Evolutionary conservation across 2,113 vertebrate genomes (phyloP).

Genomic region (Cyrtonyx montezumae): DNA sequence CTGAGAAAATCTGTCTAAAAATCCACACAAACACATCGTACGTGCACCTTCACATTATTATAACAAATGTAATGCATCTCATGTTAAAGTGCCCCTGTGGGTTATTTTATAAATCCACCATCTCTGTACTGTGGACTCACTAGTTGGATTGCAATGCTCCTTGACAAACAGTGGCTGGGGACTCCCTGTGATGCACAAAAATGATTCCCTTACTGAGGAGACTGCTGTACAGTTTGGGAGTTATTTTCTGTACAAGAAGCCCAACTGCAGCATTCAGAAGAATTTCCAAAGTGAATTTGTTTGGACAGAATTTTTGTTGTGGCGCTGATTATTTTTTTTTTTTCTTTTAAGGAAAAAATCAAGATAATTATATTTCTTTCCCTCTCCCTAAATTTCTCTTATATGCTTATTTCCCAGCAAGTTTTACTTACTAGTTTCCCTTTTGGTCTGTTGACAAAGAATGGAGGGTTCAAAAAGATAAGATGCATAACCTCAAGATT

Average conservation of each 20-base stretch:
- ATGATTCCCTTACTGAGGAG: neutral
- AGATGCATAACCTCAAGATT: neutral
- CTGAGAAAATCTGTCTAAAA: neutral
- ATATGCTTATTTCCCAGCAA: neutral
- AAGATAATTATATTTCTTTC: neutral
- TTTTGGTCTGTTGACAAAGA: neutral
- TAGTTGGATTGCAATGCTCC: neutral
- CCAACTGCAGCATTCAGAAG: slow-evolving; percentile 47
- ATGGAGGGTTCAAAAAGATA: neutral
- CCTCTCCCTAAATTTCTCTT: neutral
- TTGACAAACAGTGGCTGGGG: neutral
- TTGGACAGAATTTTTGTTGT: neutral
- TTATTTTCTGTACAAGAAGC: slow-evolving; percentile 14
- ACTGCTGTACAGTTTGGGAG: neutral
- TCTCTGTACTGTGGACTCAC: neutral
- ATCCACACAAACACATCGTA: neutral
- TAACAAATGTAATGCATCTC: neutral
- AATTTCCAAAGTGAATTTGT: slow-evolving; percentile 11
- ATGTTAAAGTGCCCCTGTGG: neutral
- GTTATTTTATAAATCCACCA: neutral
- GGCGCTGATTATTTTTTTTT: neutral
- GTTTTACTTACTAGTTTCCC: neutral
- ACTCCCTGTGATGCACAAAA: neutral
- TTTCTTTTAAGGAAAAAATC: neutral
- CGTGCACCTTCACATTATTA: neutral